phyloP scores from a whole-genome alignment of 2,113 vertebrate species.

The Syngnathus scovelli region DNA sequence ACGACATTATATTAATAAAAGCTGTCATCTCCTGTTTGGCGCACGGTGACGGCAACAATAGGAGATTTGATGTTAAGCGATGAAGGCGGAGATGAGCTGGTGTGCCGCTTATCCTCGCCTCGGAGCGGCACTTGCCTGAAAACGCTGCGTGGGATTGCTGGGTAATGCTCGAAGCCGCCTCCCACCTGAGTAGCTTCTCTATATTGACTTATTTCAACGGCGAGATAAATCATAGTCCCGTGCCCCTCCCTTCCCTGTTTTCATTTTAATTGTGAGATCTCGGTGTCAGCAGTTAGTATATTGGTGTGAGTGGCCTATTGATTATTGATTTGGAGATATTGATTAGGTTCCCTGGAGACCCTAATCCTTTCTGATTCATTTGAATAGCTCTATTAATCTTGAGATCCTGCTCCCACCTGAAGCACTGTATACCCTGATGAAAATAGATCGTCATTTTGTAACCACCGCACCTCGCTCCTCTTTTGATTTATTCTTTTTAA shows the following conservation, averaged over 20 bases:
- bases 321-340: constrained; percentile 79
- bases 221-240: constrained; percentile 74
- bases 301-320: constrained; percentile 84
- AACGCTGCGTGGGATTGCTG: constrained; percentile 49
- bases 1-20: constrained; percentile 65
- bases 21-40: constrained; percentile 54
- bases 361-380: constrained; percentile 81
- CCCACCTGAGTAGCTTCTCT: constrained; percentile 64
- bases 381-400: constrained; percentile 81
- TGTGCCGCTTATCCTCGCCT: constrained; percentile 50
- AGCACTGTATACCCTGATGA: constrained; percentile 68
- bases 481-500: constrained; percentile 77
- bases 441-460: constrained; percentile 74
- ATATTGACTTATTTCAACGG: constrained; percentile 70
- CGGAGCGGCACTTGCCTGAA: constrained; percentile 20
- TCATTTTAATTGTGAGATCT: constrained; percentile 79
- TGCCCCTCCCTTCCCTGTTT: constrained; percentile 65
- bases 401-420: constrained; percentile 70
- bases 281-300: constrained; percentile 80
- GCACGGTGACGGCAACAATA: constrained; percentile 38
- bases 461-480: constrained; percentile 42
- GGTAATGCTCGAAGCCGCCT: constrained; percentile 49
- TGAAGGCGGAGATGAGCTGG: constrained; percentile 44
- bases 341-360: constrained; percentile 70
- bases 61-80: constrained; percentile 56